Conservation (phyloP, 2,888 invertebrate species). For the Sclerodermus sp. region DNA sequence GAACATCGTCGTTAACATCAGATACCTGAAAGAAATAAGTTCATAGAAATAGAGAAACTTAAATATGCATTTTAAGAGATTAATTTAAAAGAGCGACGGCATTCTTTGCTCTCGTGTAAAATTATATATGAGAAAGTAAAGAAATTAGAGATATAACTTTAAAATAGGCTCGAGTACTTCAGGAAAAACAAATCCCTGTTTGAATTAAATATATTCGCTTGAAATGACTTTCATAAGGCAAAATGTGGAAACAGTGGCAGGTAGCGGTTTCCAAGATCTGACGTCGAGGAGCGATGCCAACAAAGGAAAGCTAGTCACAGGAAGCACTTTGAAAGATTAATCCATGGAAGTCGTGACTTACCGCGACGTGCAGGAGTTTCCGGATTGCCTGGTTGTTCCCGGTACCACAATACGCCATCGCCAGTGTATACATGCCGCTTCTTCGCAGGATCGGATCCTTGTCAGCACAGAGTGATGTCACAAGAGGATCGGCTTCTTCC, state of each 20-base stretch:
- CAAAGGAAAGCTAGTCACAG: background rate
- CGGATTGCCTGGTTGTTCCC: slow-evolving; percentile 97
- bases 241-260: no score
- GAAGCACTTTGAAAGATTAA: background rate
- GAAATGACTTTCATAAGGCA: no score
- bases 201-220: no score
- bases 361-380: slow-evolving; percentile 92
- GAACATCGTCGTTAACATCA: slow-evolving; percentile 98
- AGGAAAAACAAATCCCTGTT: no score
- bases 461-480: slow-evolving; percentile 85
- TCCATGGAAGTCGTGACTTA: slow-evolving; percentile 57
- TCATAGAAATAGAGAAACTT: no score
- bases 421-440: slow-evolving; percentile 97
- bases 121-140: no score
- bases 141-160: no score
- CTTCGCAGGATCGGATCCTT: slow-evolving; percentile 94
- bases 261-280: no score
- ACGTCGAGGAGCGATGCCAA: background rate
- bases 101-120: slow-evolving; percentile 2
- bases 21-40: slow-evolving; percentile 65
- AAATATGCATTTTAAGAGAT: background rate
- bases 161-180: background rate
- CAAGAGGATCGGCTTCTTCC: slow-evolving; percentile 94
- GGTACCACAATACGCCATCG: slow-evolving; percentile 97
- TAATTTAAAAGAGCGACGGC: background rate